These are phyloP conservation scores for Hypsopygia costalis DNA, from an alignment of 2,888 invertebrate genomes.

Conservation along the genomic window DNA sequence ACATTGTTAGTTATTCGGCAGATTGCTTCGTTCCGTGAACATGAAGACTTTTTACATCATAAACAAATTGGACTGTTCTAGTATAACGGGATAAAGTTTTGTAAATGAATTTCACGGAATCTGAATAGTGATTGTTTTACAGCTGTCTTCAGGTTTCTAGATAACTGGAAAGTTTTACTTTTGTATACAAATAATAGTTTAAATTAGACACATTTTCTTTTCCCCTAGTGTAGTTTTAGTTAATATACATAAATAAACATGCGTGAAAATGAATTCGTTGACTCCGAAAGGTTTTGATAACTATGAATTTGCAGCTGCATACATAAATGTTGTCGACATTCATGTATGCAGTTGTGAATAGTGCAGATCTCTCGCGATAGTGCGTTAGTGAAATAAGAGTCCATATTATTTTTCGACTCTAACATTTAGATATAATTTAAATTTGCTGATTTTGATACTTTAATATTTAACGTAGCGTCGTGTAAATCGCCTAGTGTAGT, in stretches of 20 bases:
- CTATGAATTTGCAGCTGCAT: neutral
- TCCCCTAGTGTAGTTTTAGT: slow-evolving; percentile 4
- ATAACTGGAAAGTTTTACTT: neutral
- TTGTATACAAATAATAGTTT: neutral
- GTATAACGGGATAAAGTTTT: neutral
- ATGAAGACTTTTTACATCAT: neutral
- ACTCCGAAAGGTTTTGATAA: neutral
- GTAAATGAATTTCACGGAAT: neutral
- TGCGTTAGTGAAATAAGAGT: slow-evolving; percentile 26
- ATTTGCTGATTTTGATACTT: slow-evolving; percentile 33
- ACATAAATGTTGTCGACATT: neutral
- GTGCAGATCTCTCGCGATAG: slow-evolving; percentile 26
- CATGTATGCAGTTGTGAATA: slow-evolving; percentile 10
- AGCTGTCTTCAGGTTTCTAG: neutral
- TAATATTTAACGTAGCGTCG: slow-evolving; percentile 39
- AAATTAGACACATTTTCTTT: slow-evolving; percentile 2
- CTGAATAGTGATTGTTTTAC: neutral
- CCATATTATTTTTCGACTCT: slow-evolving; percentile 33
- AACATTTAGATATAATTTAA: slow-evolving; percentile 29
- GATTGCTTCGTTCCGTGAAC: neutral
- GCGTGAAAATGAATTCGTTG: neutral
- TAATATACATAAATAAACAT: slow-evolving; percentile 1
- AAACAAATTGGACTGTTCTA: neutral
- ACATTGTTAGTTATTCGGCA: neutral
- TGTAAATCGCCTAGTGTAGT: slow-evolving; percentile 54